Evolutionary conservation across 2,113 vertebrate genomes (phyloP).

Genomic region (Antigone vipio): DNA sequence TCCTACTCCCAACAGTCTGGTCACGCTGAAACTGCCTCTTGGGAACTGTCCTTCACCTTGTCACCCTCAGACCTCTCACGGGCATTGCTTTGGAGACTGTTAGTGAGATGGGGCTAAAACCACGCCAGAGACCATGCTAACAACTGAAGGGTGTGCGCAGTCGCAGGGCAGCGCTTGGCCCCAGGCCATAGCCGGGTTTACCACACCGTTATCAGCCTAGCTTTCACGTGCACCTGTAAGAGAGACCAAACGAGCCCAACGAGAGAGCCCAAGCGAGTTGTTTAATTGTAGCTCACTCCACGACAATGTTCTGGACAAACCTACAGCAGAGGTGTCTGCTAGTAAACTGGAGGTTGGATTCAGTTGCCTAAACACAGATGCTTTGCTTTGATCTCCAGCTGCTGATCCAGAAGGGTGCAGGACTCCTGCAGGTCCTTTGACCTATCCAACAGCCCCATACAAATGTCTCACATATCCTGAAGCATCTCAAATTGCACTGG

Average conservation of each 20-base stretch:
- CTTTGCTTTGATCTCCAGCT: not conserved
- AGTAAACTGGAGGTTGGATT: not conserved
- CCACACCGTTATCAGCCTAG: not conserved
- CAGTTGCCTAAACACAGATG: not conserved
- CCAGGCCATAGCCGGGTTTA: not conserved
- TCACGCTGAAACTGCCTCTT: not conserved
- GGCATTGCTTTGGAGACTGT: not conserved
- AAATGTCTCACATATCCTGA: not conserved
- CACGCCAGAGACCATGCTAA: rapidly evolving
- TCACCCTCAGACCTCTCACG: not conserved
- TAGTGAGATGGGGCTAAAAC: not conserved
- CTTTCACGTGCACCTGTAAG: rapidly evolving
- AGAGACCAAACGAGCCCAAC: not conserved
- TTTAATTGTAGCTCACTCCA: not conserved
- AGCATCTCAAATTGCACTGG: not conserved
- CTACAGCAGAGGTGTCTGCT: not conserved
- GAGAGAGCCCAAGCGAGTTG: not conserved
- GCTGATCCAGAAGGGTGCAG: not conserved
- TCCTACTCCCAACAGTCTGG: not conserved
- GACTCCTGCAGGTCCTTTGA: not conserved
- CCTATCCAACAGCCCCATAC: not conserved
- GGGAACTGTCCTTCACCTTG: not conserved
- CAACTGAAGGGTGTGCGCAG: not conserved
- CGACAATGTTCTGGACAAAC: not conserved
- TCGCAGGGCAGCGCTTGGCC: not conserved